phyloP scores from a whole-genome alignment of 1,140 invertebrate species.

The Arion vulgaris region DNA sequence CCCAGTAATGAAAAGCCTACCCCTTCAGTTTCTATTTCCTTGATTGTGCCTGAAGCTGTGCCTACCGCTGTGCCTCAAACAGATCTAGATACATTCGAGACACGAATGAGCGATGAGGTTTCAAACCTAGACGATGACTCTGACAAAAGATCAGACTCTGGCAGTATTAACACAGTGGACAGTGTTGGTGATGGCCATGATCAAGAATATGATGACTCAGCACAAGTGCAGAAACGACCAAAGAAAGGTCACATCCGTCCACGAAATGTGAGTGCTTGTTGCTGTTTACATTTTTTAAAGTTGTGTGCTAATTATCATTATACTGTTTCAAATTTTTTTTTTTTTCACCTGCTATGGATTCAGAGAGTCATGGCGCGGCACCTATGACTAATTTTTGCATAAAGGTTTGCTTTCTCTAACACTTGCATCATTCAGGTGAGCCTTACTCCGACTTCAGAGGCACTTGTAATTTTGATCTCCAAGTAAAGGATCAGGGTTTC shows the following conservation, averaged over 20 bases:
- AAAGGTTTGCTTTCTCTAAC: no score
- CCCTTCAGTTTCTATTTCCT: neutral
- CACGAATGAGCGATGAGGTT: constrained; percentile 52
- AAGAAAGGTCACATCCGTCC: constrained; percentile 53
- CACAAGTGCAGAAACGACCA: constrained; percentile 26
- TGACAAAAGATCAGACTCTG: constrained; percentile 63
- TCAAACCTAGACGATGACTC: constrained; percentile 62
- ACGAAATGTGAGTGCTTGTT: constrained; percentile 55
- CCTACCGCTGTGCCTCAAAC: constrained; percentile 57
- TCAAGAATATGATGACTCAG: constrained; percentile 34
- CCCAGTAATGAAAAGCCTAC: neutral
- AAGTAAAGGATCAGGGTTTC: no score
- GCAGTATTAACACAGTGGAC: constrained; percentile 62
- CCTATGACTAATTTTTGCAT: no score
- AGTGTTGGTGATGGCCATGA: constrained; percentile 47
- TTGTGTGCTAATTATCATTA: no score
- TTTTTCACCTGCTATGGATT: no score
- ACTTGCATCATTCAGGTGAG: no score
- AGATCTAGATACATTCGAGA: constrained; percentile 66
- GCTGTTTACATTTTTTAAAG: no score
- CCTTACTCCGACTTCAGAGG: no score
- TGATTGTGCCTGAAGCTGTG: neutral
- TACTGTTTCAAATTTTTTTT: no score
- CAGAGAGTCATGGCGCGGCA: no score
- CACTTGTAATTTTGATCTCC: no score